Base-by-base conservation (phyloP, 1,140 invertebrate species). In the Gonioctena quinquepunctata region DNA sequence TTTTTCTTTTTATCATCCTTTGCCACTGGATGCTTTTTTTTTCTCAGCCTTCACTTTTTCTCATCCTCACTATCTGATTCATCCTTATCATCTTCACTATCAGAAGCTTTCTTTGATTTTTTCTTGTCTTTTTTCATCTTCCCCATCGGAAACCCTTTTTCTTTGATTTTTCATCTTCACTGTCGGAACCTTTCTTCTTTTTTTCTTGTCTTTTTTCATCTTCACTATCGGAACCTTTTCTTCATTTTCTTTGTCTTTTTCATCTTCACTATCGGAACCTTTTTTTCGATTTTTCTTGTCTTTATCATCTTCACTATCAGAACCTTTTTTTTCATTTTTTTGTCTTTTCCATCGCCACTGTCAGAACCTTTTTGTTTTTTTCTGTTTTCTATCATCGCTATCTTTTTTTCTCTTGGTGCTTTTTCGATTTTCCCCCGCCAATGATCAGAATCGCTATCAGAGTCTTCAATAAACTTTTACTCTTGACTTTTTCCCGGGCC, bases 381-480 rank as follows among this genome's bases (percentile, higher is more conserved):
- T n/a, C n/a, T n/a, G n/a, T n/a, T n/a, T n/a, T n/a, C n/a, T 64
- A 42, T 42, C 16, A 59, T 52, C 22, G 21, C 75, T 73, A 25
- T 76, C 66, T 28, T 79, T 77, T 57, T 79, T 79, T 5, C 66
- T 70, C 64, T 79, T 78, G 6, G 69, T 49, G 74, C 61, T 80
- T 77, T 60, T 83, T 84, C n/a, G n/a, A n/a, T 8, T 48, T 63
- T 56, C 79, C 74, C 8, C 86, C 86, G n/a, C n/a, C n/a, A n/a
- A n/a, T n/a, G n/a, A 68, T 83, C 83, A 50, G 83, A 85, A 65
- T 88, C 87, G 66, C 85, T 89, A 76, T 88, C 89, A 61, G 90
- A 89, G 68, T 91, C 90, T 57, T 87, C 88, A 56, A 97, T 95
- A 79, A 95, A 97, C 83, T 98, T 82, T 97, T 97, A 79, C 94